phyloP scores from a whole-genome alignment of 2,113 vertebrate species.

The Aptenodytes forsteri region DNA sequence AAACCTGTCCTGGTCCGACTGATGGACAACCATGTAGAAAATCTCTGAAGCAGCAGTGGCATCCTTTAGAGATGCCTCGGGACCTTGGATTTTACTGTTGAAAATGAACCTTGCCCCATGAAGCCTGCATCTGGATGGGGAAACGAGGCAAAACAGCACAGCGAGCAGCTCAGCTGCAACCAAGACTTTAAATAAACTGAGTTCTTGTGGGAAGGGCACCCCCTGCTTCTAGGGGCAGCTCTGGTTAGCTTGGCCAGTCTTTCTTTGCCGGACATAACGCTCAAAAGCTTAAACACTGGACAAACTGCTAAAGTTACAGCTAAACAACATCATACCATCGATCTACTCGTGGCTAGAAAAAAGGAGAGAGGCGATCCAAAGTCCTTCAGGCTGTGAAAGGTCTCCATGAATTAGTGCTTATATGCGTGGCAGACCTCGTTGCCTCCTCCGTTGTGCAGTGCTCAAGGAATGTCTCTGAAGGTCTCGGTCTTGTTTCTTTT shows the following conservation, averaged over 20 bases:
- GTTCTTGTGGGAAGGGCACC: background rate
- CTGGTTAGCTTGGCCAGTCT: background rate
- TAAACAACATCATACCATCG: background rate
- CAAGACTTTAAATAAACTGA: background rate
- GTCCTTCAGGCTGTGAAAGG: background rate
- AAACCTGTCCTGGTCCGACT: background rate
- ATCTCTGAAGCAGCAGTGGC: background rate
- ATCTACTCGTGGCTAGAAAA: background rate
- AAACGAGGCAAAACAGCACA: background rate
- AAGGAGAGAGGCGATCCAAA: background rate
- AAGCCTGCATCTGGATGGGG: background rate
- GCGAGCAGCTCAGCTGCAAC: background rate
- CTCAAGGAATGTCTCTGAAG: background rate
- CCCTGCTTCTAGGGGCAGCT: background rate
- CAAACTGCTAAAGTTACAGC: conserved; percentile 31
- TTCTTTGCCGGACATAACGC: background rate
- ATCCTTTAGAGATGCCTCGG: background rate
- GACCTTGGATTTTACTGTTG: background rate
- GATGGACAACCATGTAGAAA: accelerated
- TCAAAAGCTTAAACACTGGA: conserved; percentile 31
- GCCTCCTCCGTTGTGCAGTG: background rate
- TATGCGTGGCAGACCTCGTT: background rate
- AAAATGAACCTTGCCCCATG: background rate
- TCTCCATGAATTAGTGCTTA: background rate
- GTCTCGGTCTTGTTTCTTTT: background rate